Evolutionary conservation across 2,113 vertebrate species (phyloP), one percentile per base, ranked within the genome.

Genomic region (Nothoprocta perdicaria): DNA sequence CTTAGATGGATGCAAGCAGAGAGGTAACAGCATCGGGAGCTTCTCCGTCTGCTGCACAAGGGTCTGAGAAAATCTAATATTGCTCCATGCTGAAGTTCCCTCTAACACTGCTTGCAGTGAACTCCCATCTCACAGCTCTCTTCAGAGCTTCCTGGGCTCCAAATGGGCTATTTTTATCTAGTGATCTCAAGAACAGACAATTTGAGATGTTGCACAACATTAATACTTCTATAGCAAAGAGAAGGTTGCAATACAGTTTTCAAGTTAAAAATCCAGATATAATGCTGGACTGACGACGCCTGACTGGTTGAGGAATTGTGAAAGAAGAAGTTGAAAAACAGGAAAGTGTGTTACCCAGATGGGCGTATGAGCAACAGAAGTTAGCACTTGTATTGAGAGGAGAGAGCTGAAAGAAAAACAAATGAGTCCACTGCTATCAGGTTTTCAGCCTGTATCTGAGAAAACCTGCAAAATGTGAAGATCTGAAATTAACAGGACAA

Each of bases 191-290:
- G 38, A 89, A 74, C 66, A 46, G 58, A 29, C 58, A 46, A 23
- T 75, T 92, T 69, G 74, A 72, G 84, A 90, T 78, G 67, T 91
- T 84, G 89, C 92, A 85, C 52, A 95, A 96, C 61, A 88, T 52
- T 48, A 63, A 31, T 45, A 72, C 52, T 65, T 90, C 74, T 80
- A 90, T 87, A 80, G 71, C 65, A 94, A 93, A 88, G 33, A 86
- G 91, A 86, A 73, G 67, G 68, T 8, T 92, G 79, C 68, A 82
- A 67, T 52, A 81, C 38, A 66, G 41, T 85, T 78, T 89, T 65
- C 53, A 84, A 52, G 45, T 85, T 81, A 76, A 91, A 84, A 94
- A 78, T 24, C 48, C 63, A n/a, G 58, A 48, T 22, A 48, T 35
- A 29, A 63, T 81, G 55, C 38, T 45, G 72, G 52, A 26, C 11